Percentiles rank a stretch among this genome's conserved stretches.
These are phyloP conservation scores for Yponomeuta cagnagella DNA, from an alignment of 2,888 invertebrate species.

Conservation along the genomic window DNA sequence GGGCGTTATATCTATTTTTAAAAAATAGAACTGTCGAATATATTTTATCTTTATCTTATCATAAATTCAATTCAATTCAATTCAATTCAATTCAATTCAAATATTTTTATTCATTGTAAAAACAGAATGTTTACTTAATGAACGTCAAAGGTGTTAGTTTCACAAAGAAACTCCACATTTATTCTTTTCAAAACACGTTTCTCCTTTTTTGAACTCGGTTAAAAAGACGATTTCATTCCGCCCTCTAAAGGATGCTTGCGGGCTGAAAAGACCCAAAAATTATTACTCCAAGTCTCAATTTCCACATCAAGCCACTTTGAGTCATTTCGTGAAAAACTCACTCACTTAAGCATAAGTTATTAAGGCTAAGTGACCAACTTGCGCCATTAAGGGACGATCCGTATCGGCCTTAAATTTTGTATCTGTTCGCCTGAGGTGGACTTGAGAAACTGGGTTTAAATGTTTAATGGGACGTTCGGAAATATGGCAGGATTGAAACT, in stretches of 20 bases:
- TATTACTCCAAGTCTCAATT: not conserved
- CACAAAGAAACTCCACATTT: no score
- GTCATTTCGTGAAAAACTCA: not conserved
- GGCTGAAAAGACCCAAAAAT: not conserved
- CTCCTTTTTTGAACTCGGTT: no score
- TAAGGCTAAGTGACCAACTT: conserved; percentile 30
- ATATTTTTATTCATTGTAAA: no score
- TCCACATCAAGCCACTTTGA: not conserved
- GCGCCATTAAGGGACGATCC: conserved; percentile 35
- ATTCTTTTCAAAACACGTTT: no score
- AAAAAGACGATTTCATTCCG: no score
- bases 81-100: no score
- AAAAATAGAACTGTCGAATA: no score
- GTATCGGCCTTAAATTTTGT: conserved; percentile 38
- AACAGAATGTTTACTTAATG: no score
- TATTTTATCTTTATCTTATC: no score
- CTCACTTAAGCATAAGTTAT: conserved; percentile 2
- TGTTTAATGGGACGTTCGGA: not conserved
- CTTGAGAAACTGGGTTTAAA: not conserved
- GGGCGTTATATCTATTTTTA: no score
- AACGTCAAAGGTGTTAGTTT: no score
- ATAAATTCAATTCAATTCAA: no score
- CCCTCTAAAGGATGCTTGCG: not conserved
- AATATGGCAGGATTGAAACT: not conserved
- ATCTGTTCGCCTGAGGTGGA: conserved; percentile 22